Evolutionary conservation across 1,140 invertebrate species (phyloP), one percentile per base, ranked within the genome.

Genomic region (Heliconius melpomene): DNA sequence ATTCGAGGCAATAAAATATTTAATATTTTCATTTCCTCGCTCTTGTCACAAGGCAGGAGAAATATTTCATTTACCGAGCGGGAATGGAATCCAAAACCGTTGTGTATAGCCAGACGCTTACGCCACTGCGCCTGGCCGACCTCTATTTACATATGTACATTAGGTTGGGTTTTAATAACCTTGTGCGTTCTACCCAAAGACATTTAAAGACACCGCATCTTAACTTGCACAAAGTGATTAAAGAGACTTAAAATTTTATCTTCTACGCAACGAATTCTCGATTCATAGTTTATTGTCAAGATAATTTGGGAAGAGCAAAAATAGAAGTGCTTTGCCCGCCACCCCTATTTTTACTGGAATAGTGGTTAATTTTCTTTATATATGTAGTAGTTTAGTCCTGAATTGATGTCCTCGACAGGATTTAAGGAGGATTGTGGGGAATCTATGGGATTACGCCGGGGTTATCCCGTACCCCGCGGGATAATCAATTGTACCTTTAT

Each of bases 401-500:
- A 29, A 66, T 29, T 66, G 60, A 66, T 29, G 60, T 13, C 60
- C 60, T 66, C 26, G 23, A 29, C 23, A 11, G 60, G 60, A 66
- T 66, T 66, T 29, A 29, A 66, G 60, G 13, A 66, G 60, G 60
- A 66, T 66, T 29, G 60, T 66, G 60, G 60, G 11, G 60, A 66
- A 66, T 66, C 60, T 66, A 66, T 66, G 60, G 60, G 60, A 66
- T 66, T 66, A 66, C 9, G 3, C 11, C 26, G 13, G 23, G 60
- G 60, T 66, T 29, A 66, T 66, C 23, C 60, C 23, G 26, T 66
- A 66, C 60, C 26, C 26, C 23, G 26, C 13, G 11, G 23, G 60
- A 66, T n/a, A 66, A 66, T 66, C 60, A 66, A 66, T 66, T 66
- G 60, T 66, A 66, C 60, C 60, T 66, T 66, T 66, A 66, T 66